Conservation (phyloP, 2,113 vertebrate genomes). For the Dermatemys mawii region DNA sequence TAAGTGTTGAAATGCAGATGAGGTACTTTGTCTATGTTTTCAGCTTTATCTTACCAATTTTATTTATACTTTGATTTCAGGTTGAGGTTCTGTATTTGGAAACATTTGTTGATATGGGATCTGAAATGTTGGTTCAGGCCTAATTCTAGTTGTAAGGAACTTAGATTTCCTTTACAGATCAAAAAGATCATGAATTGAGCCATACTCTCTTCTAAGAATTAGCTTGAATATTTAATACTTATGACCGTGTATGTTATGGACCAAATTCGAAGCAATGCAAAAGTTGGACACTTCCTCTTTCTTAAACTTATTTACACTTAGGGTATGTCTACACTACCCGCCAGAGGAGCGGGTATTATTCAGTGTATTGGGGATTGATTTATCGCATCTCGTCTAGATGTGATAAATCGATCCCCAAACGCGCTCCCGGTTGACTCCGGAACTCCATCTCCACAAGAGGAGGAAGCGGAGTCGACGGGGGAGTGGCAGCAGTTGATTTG, state of each 20-base stretch:
- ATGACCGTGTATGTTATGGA: not conserved
- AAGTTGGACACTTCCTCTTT: not conserved
- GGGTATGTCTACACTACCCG: too few relatives aligned
- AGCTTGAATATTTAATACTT: not conserved
- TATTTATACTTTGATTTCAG: not conserved
- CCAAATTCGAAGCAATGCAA: not conserved
- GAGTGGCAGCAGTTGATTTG: too few relatives aligned
- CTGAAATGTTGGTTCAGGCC: not conserved
- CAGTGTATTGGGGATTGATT: too few relatives aligned
- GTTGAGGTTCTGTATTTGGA: not conserved
- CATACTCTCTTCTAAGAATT: not conserved
- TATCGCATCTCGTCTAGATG: too few relatives aligned
- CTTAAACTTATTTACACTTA: not conserved
- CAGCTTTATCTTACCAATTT: not conserved
- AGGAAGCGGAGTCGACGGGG: too few relatives aligned
- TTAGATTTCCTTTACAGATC: not conserved
- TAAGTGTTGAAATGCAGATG: conserved; percentile 99
- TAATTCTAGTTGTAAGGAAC: not conserved
- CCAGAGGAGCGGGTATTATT: too few relatives aligned
- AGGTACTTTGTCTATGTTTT: conserved; percentile 78
- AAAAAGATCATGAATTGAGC: not conserved
- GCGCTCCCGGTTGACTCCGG: too few relatives aligned
- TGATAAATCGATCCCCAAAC: too few relatives aligned
- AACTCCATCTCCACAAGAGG: too few relatives aligned
- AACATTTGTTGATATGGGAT: not conserved